Evolutionary conservation across 2,113 vertebrate genomes (phyloP).

Genomic region (Plecturocebus donacophilus): DNA sequence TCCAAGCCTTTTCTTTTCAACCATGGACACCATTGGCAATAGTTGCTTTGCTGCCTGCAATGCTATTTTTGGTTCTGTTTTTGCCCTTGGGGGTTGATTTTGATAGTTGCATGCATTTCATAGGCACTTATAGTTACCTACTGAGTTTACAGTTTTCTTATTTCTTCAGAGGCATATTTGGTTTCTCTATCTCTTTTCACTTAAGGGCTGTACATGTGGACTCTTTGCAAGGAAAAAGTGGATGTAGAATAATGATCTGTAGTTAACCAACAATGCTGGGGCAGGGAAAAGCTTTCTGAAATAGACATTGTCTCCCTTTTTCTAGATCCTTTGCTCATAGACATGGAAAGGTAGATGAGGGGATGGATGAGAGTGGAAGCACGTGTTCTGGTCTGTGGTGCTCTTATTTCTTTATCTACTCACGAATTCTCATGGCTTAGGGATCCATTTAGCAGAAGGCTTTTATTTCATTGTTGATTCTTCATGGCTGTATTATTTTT

Average conservation of each 20-base stretch:
- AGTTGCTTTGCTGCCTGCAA: neutral
- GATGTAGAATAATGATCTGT: neutral
- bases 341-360: neutral
- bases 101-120: slow-evolving; percentile 21
- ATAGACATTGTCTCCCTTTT: neutral
- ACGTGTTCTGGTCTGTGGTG: slow-evolving; percentile 18
- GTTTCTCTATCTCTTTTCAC: neutral
- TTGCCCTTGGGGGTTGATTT: slow-evolving; percentile 30
- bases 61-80: slow-evolving; percentile 29
- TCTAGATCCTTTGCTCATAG: slow-evolving; percentile 31
- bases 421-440: neutral
- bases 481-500: slow-evolving; percentile 25
- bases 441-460: neutral
- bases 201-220: neutral
- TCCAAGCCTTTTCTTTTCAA: neutral
- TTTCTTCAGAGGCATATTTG: neutral
- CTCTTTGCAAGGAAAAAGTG: slow-evolving; percentile 31
- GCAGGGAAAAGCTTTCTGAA: slow-evolving; percentile 41
- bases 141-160: slow-evolving; percentile 22
- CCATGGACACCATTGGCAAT: neutral
- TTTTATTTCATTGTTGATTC: slow-evolving; percentile 21
- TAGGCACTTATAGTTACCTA: neutral
- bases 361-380: neutral
- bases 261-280: neutral
- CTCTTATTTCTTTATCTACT: slow-evolving; percentile 10